phyloP scores from a whole-genome alignment of 2,888 invertebrate species.

The Pandemis cinnamomeana region DNA sequence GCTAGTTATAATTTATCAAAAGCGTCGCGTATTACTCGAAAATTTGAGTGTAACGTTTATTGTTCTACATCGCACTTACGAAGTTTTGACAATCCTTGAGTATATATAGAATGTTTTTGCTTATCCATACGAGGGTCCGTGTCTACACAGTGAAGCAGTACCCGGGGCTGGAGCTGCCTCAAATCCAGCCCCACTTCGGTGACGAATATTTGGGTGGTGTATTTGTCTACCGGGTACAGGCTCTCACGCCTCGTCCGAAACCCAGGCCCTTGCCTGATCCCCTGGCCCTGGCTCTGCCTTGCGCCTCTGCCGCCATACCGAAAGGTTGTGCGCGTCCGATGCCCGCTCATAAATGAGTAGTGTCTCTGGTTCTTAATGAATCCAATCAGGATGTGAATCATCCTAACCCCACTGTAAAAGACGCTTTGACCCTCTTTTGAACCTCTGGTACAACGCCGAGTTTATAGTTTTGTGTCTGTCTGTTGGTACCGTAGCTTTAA shows the following conservation, averaged over 20 bases:
- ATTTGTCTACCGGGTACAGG: conserved; percentile 20
- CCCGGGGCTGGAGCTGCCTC: conserved; percentile 22
- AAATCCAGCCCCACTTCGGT: conserved; percentile 10
- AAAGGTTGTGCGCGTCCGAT: conserved; percentile 2
- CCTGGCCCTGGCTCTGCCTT: background rate
- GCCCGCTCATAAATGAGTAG: conserved; percentile 2
- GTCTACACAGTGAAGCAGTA: conserved; percentile 31
- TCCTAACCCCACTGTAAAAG: conserved; percentile 31
- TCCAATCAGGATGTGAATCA: conserved; percentile 1
- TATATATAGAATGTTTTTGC: conserved; percentile 1
- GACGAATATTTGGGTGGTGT: conserved; percentile 16
- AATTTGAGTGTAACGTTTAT: background rate
- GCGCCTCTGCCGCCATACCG: background rate
- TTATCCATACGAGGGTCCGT: conserved; percentile 4
- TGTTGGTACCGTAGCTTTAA: too few species aligned
- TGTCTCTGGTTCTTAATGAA: background rate
- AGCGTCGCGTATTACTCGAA: background rate
- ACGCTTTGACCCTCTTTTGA: conserved; percentile 31
- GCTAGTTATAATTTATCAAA: background rate
- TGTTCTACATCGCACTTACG: conserved; percentile 30
- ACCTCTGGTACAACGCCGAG: background rate
- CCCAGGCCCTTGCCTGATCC: background rate
- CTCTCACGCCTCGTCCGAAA: conserved; percentile 5
- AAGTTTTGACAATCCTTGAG: conserved; percentile 6
- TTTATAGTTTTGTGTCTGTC: too few species aligned